Base-by-base conservation (phyloP, 2,113 vertebrate species). In the Seriola quinqueradiata region DNA sequence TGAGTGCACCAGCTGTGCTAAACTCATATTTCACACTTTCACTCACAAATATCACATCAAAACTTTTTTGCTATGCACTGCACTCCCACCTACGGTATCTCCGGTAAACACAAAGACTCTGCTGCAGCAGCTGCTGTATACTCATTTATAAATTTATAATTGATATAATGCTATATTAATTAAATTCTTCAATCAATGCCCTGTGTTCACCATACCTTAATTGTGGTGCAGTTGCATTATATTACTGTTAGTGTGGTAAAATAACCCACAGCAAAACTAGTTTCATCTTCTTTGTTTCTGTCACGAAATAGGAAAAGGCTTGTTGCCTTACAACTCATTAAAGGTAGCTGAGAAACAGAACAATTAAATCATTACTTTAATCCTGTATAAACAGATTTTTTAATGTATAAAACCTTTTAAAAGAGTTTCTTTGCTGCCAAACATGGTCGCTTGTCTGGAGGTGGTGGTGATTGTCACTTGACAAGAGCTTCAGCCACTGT, bases 11-110 rank as follows among this genome's bases (percentile, higher is more conserved):
- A 52, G 50, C 71, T 50, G 46, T 16, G 40, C 54, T 4, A 0
- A 11, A 57, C 76, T 90, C 76, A 84, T 84, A 70, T 82, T 74
- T 81, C 83, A 81, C 36, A 79, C 63, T 70, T 77, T 79, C 59
- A 46, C 50, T 63, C 75, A 85, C 66, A 90, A 71, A 82, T 86
- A 87, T 60, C 73, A 75, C 67, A 85, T 75, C 75, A 87, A 70
- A 89, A 82, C 71, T 57, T 80, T n/a, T n/a, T n/a, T n/a, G 55
- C 64, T 67, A 5, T 34, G 54, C 52, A 21, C 23, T 50, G 60
- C 55, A 40, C 32, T 75, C 54, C 40, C n/a, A 66, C 19, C 28
- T 28, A 28, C 28, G 28, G 28, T 2, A 28, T 28, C 28, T 28
- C 28, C 28, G 28, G 28, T 28, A 28, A 28, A 28, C 28, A 28